Evolutionary conservation across 2,797 vertebrate species (phyloP).

Genomic region (Ctenochaetus hawaiiensis): DNA sequence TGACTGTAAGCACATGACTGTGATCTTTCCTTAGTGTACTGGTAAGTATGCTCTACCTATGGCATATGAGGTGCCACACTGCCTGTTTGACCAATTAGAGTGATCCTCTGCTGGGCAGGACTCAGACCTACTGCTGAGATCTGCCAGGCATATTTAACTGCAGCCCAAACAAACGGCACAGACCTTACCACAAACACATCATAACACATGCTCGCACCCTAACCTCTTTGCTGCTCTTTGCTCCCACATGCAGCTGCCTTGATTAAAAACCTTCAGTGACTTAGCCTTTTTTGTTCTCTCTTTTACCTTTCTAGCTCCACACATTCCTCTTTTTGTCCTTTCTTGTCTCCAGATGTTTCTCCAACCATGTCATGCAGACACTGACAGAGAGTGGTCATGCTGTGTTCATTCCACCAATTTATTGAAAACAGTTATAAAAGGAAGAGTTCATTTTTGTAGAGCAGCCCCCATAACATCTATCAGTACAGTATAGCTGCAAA

Average conservation of each 20-base stretch:
- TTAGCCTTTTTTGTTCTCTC: slow-evolving; percentile 38
- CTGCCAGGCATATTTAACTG: slow-evolving; percentile 69
- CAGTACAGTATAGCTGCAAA: slow-evolving; percentile 56
- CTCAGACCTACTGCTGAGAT: slow-evolving; percentile 62
- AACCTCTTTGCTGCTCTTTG: slow-evolving; percentile 44
- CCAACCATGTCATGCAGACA: slow-evolving; percentile 47
- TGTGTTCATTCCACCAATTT: slow-evolving; percentile 66
- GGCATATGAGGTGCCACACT: slow-evolving; percentile 64
- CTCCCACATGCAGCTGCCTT: slow-evolving; percentile 57
- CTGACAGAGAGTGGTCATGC: slow-evolving; percentile 47
- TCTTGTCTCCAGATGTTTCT: slow-evolving; percentile 78
- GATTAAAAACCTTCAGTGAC: slow-evolving; percentile 60
- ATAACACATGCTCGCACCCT: slow-evolving; percentile 54
- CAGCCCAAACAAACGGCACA: slow-evolving; percentile 64
- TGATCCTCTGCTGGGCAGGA: slow-evolving; percentile 65
- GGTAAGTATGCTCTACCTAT: slow-evolving; percentile 56
- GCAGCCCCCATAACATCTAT: slow-evolving; percentile 55
- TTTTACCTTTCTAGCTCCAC: slow-evolving; percentile 46
- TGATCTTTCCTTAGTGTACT: slow-evolving; percentile 55
- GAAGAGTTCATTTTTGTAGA: slow-evolving; percentile 57
- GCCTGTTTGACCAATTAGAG: slow-evolving; percentile 71
- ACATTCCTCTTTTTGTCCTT: slow-evolving; percentile 55
- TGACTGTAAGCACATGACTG: slow-evolving; percentile 37
- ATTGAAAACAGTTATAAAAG: slow-evolving; percentile 77
- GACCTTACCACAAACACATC: slow-evolving; percentile 69